A percentile compares a stretch with the other conserved stretches of the same genome.
Evolutionary conservation across 2,797 vertebrate genomes (phyloP).

Genomic region (Chromobotia macracanthus): DNA sequence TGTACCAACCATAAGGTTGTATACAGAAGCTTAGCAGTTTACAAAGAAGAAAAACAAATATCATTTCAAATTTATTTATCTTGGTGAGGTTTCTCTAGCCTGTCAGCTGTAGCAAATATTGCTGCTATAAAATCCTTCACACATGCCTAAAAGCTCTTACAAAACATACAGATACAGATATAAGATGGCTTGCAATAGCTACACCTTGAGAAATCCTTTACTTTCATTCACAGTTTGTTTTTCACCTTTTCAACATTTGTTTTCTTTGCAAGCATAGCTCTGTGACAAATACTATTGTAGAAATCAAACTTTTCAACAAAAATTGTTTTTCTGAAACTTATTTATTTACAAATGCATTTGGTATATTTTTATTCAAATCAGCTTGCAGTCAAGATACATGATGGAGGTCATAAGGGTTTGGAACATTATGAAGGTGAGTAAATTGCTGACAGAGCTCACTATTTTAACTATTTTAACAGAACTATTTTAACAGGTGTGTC

Average conservation of each 20-base stretch:
- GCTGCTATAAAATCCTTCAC: neutral
- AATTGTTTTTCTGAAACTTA: neutral
- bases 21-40: neutral
- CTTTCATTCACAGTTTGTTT: neutral
- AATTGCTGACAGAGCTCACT: neutral
- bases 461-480: too few species aligned
- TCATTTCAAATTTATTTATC: neutral
- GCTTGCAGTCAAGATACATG: too few species aligned
- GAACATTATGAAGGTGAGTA: neutral
- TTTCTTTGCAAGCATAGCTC: neutral
- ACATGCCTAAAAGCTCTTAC: neutral
- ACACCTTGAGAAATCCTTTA: neutral
- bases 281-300: neutral
- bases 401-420: too few species aligned
- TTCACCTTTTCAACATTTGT: neutral
- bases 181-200: neutral
- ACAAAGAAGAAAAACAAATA: neutral
- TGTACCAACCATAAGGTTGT: neutral
- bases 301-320: neutral
- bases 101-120: constrained; percentile 6
- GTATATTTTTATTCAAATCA: too few species aligned
- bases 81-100: neutral
- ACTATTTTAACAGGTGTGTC: neutral
- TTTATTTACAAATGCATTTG: neutral
- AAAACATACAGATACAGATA: neutral